phyloP scores from a whole-genome alignment of 2,888 invertebrate species.

The Epinotia brunnichana region DNA sequence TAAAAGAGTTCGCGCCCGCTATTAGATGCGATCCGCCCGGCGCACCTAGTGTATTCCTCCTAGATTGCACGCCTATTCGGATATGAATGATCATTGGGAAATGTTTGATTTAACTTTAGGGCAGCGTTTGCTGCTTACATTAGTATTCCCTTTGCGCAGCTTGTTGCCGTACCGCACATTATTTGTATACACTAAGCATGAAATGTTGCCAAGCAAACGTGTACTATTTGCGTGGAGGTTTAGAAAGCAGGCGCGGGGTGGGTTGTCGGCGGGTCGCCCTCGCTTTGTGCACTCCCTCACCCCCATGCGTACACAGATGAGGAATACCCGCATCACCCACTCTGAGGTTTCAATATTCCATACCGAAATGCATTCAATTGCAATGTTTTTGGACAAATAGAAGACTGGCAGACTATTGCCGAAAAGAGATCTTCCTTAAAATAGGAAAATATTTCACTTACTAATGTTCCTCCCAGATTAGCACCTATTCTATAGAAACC shows the following conservation, averaged over 20 bases:
- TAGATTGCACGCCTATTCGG: conserved; percentile 50
- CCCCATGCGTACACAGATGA: conserved; percentile 75
- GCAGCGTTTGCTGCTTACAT: conserved; percentile 64
- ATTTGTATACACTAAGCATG: conserved; percentile 84
- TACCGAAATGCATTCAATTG: conserved; percentile 78
- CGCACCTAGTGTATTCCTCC: conserved; percentile 4
- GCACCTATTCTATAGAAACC: not conserved
- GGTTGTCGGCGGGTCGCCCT: conserved; percentile 56
- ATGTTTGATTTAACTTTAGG: conserved; percentile 68
- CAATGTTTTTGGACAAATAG: conserved; percentile 70
- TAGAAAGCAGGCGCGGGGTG: conserved; percentile 73
- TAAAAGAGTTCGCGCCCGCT: not conserved
- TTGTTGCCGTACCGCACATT: conserved; percentile 77
- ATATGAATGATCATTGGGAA: conserved; percentile 63
- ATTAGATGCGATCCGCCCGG: not conserved
- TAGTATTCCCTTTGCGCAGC: conserved; percentile 79
- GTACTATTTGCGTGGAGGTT: conserved; percentile 83
- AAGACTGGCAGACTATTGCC: conserved; percentile 18
- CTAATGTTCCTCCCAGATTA: not conserved
- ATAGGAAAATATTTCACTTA: not conserved
- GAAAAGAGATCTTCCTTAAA: conserved; percentile 7
- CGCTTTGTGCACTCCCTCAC: conserved; percentile 51
- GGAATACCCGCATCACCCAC: conserved; percentile 73
- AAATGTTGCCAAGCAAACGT: conserved; percentile 84
- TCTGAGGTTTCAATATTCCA: conserved; percentile 80